phyloP scores from a whole-genome alignment of 2,113 vertebrate genomes.

The Pycnonotus jocosus region DNA sequence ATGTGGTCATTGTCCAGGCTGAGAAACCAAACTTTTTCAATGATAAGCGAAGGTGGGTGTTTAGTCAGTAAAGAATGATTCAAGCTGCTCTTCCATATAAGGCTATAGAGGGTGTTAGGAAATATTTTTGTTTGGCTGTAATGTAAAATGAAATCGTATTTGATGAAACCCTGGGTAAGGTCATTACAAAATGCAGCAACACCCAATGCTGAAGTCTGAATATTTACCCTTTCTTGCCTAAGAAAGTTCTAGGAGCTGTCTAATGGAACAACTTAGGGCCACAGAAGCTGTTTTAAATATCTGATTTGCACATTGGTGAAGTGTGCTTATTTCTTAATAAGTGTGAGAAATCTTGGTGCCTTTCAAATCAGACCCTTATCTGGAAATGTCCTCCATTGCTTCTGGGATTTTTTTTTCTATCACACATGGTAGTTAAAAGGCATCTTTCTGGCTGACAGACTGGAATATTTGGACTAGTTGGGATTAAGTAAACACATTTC shows the following conservation, averaged over 20 bases:
- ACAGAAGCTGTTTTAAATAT: not conserved
- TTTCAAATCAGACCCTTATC: not conserved
- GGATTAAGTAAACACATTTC: not conserved
- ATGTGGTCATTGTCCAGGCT: slow-evolving; percentile 95
- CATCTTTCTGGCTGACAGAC: not conserved
- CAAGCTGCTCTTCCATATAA: not conserved
- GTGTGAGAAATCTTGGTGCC: not conserved
- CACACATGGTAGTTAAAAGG: not conserved
- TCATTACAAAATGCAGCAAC: not conserved
- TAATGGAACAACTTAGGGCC: not conserved
- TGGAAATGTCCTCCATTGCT: not conserved
- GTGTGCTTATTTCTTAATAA: not conserved
- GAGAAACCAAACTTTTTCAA: slow-evolving; percentile 98
- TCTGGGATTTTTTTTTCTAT: not conserved
- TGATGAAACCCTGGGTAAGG: not conserved
- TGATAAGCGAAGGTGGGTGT: slow-evolving; percentile 88
- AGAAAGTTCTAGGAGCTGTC: not conserved
- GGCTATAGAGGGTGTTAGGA: not conserved
- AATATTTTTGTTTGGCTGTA: not conserved
- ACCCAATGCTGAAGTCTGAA: not conserved
- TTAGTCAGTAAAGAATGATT: not conserved
- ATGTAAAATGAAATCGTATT: not conserved
- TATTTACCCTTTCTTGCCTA: not conserved
- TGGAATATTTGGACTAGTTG: not conserved
- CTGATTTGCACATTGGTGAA: not conserved